Evolutionary conservation across 1,140 invertebrate species (phyloP), one percentile per base, ranked within the genome.

Genomic region (Patella vulgata): DNA sequence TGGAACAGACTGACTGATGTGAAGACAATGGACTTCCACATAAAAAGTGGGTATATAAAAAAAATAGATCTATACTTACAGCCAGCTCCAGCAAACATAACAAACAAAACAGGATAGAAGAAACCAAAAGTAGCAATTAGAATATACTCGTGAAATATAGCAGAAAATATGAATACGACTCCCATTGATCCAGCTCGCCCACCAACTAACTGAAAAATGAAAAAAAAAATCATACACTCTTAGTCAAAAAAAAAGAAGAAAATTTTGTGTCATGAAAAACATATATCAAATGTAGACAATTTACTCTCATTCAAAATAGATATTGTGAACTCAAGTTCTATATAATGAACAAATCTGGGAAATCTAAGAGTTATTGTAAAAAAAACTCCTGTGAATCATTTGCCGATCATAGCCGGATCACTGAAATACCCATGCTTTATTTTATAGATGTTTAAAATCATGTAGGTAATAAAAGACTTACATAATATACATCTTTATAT

Each of bases 141-240:
- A 51, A 96, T 88, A 78, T 95, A 92, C 80, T 97, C 95, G 77
- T 96, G 94, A 53, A 94, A 89, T 0, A 92, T 62, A 0, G 93
- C 89, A 11, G 88, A 89, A 11, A 89, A 74, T 25, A 88, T 71
- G 60, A 90, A 89, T 6, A 89, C 88, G 33, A 82, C 79, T 0
- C 83, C 80, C 80, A 87, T 87, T 5, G 87, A 78, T 1, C 82
- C 52, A 89, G 1, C 82, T 65, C 28, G 88, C 28, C 73, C 72
- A 19, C 78, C 75, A 30, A 78, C 25, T 23, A 77, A 64, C 31
- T 87, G 59, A 86, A 84, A 83, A 73, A 17, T 74, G 77, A 42
- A 42, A 40, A n/a, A 54, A 30, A 28, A 46, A 8, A 11, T 17
- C 14, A 0, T 51, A n/a, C n/a, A n/a, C n/a, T n/a, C n/a, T n/a